A percentile compares a stretch with the other conserved stretches of the same genome.
These are phyloP conservation scores for Siniperca undulata DNA, from an alignment of 2,797 vertebrate genomes.

Conservation along the genomic window DNA sequence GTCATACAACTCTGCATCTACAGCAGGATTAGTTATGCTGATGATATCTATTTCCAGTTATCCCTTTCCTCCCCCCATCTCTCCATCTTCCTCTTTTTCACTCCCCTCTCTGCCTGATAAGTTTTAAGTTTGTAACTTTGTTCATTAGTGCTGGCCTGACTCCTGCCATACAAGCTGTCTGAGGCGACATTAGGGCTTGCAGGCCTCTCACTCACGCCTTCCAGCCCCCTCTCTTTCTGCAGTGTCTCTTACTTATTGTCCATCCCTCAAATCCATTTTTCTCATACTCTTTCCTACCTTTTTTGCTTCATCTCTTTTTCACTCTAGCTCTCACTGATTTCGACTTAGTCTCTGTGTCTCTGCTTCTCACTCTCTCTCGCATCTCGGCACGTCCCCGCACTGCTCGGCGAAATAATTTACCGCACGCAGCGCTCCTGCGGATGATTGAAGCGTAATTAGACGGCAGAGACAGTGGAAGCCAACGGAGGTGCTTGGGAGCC, in stretches of 20 bases:
- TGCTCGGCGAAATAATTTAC: slow-evolving; percentile 85
- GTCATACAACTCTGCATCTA: slow-evolving; percentile 22
- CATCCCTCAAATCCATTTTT: slow-evolving; percentile 43
- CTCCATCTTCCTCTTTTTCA: slow-evolving; percentile 34
- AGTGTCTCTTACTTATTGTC: slow-evolving; percentile 31
- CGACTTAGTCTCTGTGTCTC: slow-evolving; percentile 45
- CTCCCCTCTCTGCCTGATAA: slow-evolving; percentile 50
- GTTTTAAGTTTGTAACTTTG: slow-evolving; percentile 78
- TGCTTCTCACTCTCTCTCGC: slow-evolving; percentile 57
- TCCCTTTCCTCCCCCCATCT: slow-evolving; percentile 26
- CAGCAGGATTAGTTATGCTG: slow-evolving; percentile 45
- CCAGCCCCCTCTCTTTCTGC: slow-evolving; percentile 25
- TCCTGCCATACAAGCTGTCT: slow-evolving; percentile 64
- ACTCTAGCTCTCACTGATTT: slow-evolving; percentile 53
- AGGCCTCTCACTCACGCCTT: slow-evolving; percentile 49
- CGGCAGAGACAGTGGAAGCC: slow-evolving; percentile 84
- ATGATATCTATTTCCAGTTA: slow-evolving; percentile 31
- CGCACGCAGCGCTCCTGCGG: slow-evolving; percentile 81
- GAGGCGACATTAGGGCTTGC: slow-evolving; percentile 65
- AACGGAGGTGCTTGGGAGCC: slow-evolving; percentile 75
- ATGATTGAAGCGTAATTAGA: slow-evolving; percentile 91
- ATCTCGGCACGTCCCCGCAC: slow-evolving; percentile 73
- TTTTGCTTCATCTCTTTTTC: slow-evolving; percentile 28
- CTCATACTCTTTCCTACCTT: slow-evolving; percentile 29
- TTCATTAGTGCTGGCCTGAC: slow-evolving; percentile 76